Conservation (phyloP, 23 tunicate genomes). For the Ciona savignyi region DNA sequence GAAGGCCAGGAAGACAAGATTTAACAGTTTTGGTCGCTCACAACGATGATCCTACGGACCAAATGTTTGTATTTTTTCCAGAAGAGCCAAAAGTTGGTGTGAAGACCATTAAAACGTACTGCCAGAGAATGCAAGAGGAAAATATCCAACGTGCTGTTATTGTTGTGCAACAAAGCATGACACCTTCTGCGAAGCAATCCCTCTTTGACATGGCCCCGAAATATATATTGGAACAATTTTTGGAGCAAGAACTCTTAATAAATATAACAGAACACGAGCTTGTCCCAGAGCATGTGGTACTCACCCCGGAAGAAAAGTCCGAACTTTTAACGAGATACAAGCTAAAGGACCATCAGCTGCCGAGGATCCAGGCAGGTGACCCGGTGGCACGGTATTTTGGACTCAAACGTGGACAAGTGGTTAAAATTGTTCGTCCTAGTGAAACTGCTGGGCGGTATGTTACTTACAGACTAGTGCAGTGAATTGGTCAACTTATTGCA, state of each 20-base stretch:
- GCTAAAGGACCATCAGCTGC: slow-evolving; percentile 93
- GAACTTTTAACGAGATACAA: slow-evolving; percentile 80
- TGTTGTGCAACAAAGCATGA: slow-evolving; percentile 91
- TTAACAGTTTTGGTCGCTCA: slow-evolving; percentile 88
- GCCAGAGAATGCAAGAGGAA: slow-evolving; percentile 97
- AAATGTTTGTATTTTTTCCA: slow-evolving; percentile 96
- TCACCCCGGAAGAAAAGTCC: slow-evolving; percentile 70
- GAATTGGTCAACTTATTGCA: no score
- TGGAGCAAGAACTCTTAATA: slow-evolving; percentile 89
- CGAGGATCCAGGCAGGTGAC: slow-evolving; percentile 93
- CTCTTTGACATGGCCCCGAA: slow-evolving; percentile 98
- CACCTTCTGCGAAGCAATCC: slow-evolving; percentile 91
- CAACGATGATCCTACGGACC: slow-evolving; percentile 98
- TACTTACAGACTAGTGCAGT: slow-evolving; percentile 91
- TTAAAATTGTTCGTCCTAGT: slow-evolving; percentile 89
- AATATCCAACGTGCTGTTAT: slow-evolving; percentile 88
- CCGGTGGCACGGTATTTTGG: slow-evolving; percentile 97
- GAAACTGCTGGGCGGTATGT: slow-evolving; percentile 98
- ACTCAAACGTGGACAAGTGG: slow-evolving; percentile 93
- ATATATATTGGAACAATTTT: slow-evolving; percentile 85
- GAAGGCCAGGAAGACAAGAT: slow-evolving; percentile 77
- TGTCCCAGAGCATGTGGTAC: slow-evolving; percentile 96
- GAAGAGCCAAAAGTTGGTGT: slow-evolving; percentile 95
- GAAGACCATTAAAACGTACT: slow-evolving; percentile 80
- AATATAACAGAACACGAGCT: slow-evolving; percentile 98